Evolutionary conservation across 2,888 invertebrate species (phyloP), one percentile per base, ranked within the genome.

Genomic region (Diadromus collaris): DNA sequence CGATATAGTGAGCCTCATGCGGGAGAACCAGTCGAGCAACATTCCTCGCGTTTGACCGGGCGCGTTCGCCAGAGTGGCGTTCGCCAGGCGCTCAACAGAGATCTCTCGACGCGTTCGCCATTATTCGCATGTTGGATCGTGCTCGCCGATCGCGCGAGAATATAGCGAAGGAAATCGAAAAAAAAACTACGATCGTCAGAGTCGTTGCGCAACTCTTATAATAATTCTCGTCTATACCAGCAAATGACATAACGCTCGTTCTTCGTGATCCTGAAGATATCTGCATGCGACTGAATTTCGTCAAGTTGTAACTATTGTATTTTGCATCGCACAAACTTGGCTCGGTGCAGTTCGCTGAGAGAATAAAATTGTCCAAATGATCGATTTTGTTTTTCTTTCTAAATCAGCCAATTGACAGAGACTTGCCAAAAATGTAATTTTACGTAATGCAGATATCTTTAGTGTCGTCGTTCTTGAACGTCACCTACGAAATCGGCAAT

Each of bases 1-100:
- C 61, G 34, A 65, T 65, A 61, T n/a, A n/a, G n/a, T n/a, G 76
- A 60, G 54, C 29, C 19, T 24, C 34, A 60, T 51, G 27, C 46
- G 41, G 46, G 60, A 63, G 81, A 88, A 89, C 88, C 88, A 84
- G 88, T 89, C 84, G 69, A 82, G 83, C 86, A 81, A 80, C 88
- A 88, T 87, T 87, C 88, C 84, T 83, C 64, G 54, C 83, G 82
- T 83, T 86, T 83, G 78, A 78, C 79, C 76, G 73, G 69, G 44
- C 73, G 19, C 69, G 46, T 54, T 32, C 48, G 44, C 19, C 24
- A 13, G 27, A 48, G 65, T 51, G 16, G 60, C 58, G 56, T 41
- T 34, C 46, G 51, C 51, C 51, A 32, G 60, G n/a, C 29, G n/a
- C 27, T 19, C 48, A 24, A 67, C 21, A 51, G 21, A 21, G 13